Conservation (phyloP, 2,113 vertebrate species). For the Chascanopsetta lugubris region DNA sequence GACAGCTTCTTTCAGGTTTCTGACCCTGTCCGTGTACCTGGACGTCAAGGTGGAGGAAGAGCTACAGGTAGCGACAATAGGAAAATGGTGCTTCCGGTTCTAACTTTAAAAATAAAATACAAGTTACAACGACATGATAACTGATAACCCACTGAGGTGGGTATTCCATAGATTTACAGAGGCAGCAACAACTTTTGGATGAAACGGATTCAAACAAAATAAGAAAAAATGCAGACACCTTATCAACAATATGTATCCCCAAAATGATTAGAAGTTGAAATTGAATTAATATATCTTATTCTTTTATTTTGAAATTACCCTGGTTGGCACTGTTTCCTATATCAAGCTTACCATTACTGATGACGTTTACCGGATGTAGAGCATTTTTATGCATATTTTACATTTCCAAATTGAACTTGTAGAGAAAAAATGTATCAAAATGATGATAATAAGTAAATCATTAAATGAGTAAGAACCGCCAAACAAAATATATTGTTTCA, state of each 20-base stretch:
- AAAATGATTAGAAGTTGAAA: too few species aligned
- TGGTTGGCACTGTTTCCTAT: background rate
- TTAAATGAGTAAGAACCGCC: too few species aligned
- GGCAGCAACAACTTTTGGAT: background rate
- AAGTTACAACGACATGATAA: background rate
- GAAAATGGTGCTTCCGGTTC: conserved; percentile 39
- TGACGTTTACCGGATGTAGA: conserved; percentile 6
- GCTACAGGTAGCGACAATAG: conserved; percentile 35
- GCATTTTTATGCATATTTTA: background rate
- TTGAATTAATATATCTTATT: too few species aligned
- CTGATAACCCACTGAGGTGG: too few species aligned
- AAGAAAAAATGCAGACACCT: too few species aligned
- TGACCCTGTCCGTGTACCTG: conserved; percentile 60
- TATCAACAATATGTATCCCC: background rate
- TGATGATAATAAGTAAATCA: too few species aligned
- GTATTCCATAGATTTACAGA: background rate
- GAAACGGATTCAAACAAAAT: too few species aligned
- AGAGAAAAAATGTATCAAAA: background rate
- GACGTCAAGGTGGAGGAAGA: conserved; percentile 58
- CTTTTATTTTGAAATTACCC: conserved; percentile 15
- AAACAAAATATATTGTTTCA: background rate
- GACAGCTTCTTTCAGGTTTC: conserved; percentile 20
- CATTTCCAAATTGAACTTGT: background rate
- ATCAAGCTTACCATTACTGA: background rate
- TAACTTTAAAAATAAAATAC: conserved; percentile 27